Evolutionary conservation across 2,113 vertebrate genomes (phyloP).

Genomic region (Gopherus evgoodei): DNA sequence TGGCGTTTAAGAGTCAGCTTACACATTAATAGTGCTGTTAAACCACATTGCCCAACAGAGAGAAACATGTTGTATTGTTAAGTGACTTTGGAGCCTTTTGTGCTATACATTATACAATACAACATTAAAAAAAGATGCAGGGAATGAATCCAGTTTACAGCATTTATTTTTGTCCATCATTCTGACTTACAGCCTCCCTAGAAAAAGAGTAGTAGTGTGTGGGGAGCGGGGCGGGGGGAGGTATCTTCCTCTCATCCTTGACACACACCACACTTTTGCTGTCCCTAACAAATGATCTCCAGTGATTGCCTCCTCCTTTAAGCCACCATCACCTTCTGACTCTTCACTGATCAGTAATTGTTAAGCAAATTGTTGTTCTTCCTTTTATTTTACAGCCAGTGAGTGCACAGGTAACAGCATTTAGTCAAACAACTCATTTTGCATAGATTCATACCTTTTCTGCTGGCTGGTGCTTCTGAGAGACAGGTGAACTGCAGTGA

Average conservation of each 20-base stretch:
- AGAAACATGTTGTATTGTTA: too few species aligned
- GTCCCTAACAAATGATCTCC: constrained; percentile 34
- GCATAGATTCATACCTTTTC: constrained; percentile 35
- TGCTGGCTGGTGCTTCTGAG: constrained; percentile 43
- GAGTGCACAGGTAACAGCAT: neutral
- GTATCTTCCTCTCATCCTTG: neutral
- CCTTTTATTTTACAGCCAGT: neutral
- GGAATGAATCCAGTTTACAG: too few species aligned
- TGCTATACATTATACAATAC: too few species aligned
- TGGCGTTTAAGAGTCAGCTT: too few species aligned
- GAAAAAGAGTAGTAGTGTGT: neutral
- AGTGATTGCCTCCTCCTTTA: neutral
- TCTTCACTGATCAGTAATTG: constrained; percentile 41
- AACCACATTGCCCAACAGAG: too few species aligned
- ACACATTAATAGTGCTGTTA: too few species aligned
- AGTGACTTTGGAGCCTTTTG: too few species aligned
- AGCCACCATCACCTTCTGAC: constrained; percentile 29
- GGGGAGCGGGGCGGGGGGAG: too few species aligned
- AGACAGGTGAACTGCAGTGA: constrained; percentile 66
- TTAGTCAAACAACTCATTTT: constrained; percentile 39
- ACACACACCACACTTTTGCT: neutral
- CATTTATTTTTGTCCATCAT: too few species aligned
- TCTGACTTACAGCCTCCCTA: neutral
- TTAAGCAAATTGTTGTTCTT: constrained; percentile 38
- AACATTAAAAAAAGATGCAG: too few species aligned